Evolutionary conservation across 2,888 invertebrate genomes (phyloP).

Genomic region (Tipula lateralis): DNA sequence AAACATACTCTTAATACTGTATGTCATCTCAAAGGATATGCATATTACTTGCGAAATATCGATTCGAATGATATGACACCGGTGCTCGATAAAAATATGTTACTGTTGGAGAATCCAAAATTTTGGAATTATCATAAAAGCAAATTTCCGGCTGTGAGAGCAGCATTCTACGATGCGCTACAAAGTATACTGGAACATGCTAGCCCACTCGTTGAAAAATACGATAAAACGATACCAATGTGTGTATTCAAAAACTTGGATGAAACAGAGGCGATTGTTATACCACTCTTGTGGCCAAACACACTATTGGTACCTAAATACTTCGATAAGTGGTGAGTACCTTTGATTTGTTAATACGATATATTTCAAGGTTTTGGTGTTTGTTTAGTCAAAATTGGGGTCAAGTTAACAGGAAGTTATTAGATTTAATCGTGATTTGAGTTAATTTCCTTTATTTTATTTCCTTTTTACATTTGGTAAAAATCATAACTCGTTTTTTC

Average conservation of each 20-base stretch:
- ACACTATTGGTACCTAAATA: conserved; percentile 58
- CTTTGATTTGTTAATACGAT: background rate
- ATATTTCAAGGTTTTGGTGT: background rate
- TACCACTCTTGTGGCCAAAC: conserved; percentile 70
- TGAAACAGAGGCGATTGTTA: conserved; percentile 62
- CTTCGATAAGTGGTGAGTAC: conserved; percentile 49
- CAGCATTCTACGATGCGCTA: conserved; percentile 66
- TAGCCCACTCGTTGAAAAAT: conserved; percentile 52
- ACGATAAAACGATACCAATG: conserved; percentile 55
- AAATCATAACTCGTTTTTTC: background rate
- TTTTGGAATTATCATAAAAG: conserved; percentile 71
- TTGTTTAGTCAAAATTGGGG: background rate
- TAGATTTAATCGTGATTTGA: background rate
- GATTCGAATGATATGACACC: conserved; percentile 52
- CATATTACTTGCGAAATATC: conserved; percentile 57
- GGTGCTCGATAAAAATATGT: conserved; percentile 51
- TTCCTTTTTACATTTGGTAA: background rate
- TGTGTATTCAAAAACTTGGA: conserved; percentile 61
- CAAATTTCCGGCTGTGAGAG: conserved; percentile 51
- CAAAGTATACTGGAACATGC: conserved; percentile 58
- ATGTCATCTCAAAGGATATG: conserved; percentile 61
- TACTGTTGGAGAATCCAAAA: conserved; percentile 55
- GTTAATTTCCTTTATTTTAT: background rate
- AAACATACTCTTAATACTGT: conserved; percentile 63
- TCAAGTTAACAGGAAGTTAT: background rate